These are phyloP conservation scores for Myripristis jacobus DNA, from an alignment of 2,797 vertebrate genomes.

Conservation along the genomic window DNA sequence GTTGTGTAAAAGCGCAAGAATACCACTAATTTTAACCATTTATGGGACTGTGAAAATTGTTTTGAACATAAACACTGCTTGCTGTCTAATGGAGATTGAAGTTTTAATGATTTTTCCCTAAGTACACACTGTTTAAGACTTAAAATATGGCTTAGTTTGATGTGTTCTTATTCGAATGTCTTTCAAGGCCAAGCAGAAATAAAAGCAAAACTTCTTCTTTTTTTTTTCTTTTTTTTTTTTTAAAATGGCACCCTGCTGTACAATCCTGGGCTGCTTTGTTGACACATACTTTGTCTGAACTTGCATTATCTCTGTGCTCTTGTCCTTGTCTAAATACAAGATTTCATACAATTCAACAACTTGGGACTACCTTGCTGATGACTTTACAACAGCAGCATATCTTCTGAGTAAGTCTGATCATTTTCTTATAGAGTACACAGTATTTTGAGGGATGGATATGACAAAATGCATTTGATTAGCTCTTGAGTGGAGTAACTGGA, in stretches of 20 bases:
- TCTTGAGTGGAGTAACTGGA: conserved; percentile 42
- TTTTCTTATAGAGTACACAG: neutral
- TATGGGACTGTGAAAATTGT: neutral
- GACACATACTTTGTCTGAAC: neutral
- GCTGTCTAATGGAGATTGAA: no score
- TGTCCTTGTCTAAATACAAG: neutral
- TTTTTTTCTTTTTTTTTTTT: neutral
- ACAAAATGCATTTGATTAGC: neutral
- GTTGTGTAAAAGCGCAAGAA: neutral
- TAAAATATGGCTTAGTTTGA: neutral
- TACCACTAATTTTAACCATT: neutral
- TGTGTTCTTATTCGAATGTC: neutral
- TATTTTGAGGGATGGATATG: neutral
- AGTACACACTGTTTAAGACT: neutral
- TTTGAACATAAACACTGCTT: no score
- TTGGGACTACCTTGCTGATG: neutral
- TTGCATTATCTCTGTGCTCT: neutral
- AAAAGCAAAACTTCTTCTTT: neutral
- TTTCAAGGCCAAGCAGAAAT: neutral
- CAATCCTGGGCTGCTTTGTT: neutral
- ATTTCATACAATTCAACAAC: neutral
- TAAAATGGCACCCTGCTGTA: no score
- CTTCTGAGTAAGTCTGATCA: neutral
- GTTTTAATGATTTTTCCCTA: no score
- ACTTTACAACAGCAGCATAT: neutral